A percentile compares a stretch with the other conserved stretches of the same genome.
Conservation (phyloP, 2,888 invertebrate species). For the Ferdinandea cuprea region DNA sequence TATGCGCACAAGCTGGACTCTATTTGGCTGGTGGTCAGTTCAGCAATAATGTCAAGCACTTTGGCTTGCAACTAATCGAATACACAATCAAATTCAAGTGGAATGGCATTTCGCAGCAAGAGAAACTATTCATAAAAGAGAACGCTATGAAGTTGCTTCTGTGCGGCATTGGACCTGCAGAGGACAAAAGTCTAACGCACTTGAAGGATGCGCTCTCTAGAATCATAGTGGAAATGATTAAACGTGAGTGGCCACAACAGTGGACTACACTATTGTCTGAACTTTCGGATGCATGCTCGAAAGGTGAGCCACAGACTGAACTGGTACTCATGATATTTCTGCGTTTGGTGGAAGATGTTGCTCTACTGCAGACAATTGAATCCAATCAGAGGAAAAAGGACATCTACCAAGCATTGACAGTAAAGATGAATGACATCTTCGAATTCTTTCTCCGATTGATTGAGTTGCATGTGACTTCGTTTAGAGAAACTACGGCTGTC, state of each 20-base stretch:
- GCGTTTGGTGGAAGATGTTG: constrained; percentile 96
- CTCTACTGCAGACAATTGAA: constrained; percentile 93
- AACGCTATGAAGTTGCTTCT: constrained; percentile 93
- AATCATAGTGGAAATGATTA: constrained; percentile 98
- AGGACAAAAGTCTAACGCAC: constrained; percentile 87
- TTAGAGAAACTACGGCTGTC: constrained; percentile 86
- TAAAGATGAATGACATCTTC: constrained; percentile 94
- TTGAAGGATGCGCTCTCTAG: constrained; percentile 93
- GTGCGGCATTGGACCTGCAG: constrained; percentile 89
- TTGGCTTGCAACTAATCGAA: constrained; percentile 96
- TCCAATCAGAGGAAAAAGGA: constrained; percentile 95
- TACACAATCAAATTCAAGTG: constrained; percentile 96
- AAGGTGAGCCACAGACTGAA: constrained; percentile 94
- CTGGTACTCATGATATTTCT: constrained; percentile 94
- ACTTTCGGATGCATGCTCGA: constrained; percentile 90
- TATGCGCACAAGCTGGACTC: constrained; percentile 94
- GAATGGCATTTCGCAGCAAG: constrained; percentile 93
- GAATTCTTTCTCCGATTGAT: constrained; percentile 92
- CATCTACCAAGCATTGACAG: constrained; percentile 93
- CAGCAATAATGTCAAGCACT: constrained; percentile 92
- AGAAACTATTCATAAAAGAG: constrained; percentile 95
- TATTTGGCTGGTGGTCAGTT: constrained; percentile 90
- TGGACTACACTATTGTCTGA: constrained; percentile 95
- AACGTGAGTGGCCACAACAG: constrained; percentile 98
- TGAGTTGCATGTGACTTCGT: constrained; percentile 90